Percentiles rank a stretch among this genome's conserved stretches.
These are phyloP conservation scores for Pomatorhinus ruficollis DNA, from an alignment of 2,113 vertebrate species.

Conservation along the genomic window DNA sequence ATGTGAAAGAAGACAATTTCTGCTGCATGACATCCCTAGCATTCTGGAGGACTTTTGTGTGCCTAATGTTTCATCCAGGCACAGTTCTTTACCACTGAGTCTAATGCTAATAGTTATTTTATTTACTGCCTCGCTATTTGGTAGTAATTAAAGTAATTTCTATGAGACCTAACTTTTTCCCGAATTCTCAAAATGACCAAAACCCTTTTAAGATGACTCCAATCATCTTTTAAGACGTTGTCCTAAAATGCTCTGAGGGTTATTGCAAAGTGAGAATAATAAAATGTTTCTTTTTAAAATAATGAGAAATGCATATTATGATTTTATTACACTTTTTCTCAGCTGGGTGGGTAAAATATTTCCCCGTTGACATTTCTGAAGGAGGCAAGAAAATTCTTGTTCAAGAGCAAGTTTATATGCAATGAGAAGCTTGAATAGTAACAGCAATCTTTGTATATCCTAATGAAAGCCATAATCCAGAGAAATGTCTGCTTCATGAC, in stretches of 20 bases:
- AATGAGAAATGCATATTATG: not conserved
- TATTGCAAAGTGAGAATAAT: not conserved
- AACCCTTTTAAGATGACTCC: not conserved
- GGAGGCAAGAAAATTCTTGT: not conserved
- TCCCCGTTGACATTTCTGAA: not conserved
- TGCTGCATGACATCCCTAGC: not conserved
- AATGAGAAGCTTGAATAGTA: not conserved
- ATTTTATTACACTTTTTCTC: not conserved
- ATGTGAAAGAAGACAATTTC: not conserved
- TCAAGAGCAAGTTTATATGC: not conserved
- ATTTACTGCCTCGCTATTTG: not conserved
- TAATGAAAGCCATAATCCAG: slow-evolving; percentile 3
- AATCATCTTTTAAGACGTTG: not conserved
- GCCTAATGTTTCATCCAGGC: not conserved
- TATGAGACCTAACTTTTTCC: not conserved
- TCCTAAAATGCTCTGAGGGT: not conserved
- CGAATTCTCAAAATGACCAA: not conserved
- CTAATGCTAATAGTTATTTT: not conserved
- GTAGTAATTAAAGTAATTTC: not conserved
- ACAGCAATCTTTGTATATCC: not conserved
- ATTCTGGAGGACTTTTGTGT: not conserved
- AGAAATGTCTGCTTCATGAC: not conserved
- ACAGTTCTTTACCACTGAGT: not conserved
- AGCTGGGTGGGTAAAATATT: not conserved
- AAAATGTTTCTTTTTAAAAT: not conserved